Evolutionary conservation across 2,888 invertebrate species (phyloP).

Genomic region (Apamea crenata): DNA sequence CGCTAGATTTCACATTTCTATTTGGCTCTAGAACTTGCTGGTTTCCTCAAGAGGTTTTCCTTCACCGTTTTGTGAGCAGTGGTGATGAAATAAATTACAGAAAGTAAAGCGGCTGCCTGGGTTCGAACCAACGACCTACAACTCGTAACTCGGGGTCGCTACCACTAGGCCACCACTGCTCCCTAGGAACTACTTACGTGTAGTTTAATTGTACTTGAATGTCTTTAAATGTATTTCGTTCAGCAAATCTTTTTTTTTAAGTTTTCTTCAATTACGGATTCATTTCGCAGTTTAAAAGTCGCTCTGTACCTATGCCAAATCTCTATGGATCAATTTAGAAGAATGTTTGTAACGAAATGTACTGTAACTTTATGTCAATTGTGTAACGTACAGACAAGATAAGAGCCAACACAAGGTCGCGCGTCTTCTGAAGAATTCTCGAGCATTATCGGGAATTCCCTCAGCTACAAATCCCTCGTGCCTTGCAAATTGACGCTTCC

Average conservation of each 20-base stretch:
- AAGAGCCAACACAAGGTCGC: not conserved
- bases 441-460: not conserved
- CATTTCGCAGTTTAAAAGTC: not conserved
- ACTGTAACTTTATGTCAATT: not conserved
- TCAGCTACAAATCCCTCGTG: not conserved
- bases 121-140: too few species aligned
- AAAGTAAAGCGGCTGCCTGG: too few species aligned
- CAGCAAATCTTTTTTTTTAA: not conserved
- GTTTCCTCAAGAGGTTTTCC: too few species aligned
- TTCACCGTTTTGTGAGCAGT: too few species aligned
- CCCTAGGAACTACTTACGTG: not conserved
- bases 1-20: too few species aligned
- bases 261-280: not conserved
- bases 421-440: not conserved
- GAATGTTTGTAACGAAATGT: not conserved
- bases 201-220: not conserved
- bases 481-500: not conserved
- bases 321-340: not conserved
- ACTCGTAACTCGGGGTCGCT: too few species aligned
- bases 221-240: not conserved
- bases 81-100: too few species aligned
- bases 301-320: not conserved
- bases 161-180: too few species aligned
- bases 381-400: not conserved
- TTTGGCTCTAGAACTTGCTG: too few species aligned